Evolutionary conservation across 1,140 invertebrate genomes (phyloP), one percentile per base, ranked within the genome.

Genomic region (Scylla paramamosain): DNA sequence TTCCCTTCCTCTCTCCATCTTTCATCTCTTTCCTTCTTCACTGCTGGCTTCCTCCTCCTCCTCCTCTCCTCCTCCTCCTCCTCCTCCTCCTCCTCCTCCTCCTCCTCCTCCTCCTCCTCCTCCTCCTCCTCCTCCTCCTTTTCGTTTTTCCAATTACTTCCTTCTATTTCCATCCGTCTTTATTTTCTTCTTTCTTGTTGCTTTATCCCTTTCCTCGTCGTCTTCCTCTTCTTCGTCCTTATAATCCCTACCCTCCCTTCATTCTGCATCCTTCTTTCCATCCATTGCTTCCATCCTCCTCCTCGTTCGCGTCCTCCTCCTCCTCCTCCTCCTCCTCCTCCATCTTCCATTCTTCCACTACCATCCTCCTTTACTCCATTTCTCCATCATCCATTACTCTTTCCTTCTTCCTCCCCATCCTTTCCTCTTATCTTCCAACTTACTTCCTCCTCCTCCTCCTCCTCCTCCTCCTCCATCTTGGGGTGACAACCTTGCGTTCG

Each of bases 401-500:
- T 20, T 59, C 52, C 16, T 59, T 20, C 67, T 77, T n/a, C 16
- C 0, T 77, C n/a, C 25, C n/a, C 67, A 77, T 77, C 20, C 67
- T n/a, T 77, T n/a, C 67, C 25, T n/a, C n/a, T 20, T 77, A 20
- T 20, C n/a, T 77, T 77, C 67, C 67, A 7, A 16, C 67, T n/a
- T 77, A 20, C 67, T 20, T 77, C 25, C n/a, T 48, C 45, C 25
- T n/a, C 87, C 31, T 25, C 31, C 84, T 32, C 84, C 84, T 16
- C 31, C 31, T n/a, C 31, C 31, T 28, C 39, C 84, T 46, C 84
- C 84, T 46, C 32, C 31, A 32, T 87, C 84, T 87, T 10, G 84
- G 14, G 45, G 39, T 89, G 87, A 89, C 87, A 46, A 46, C 87
- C 87, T 89, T 39, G 39, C 25, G 39, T 89, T 89, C 87, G 87